Evolutionary conservation across 2,888 invertebrate genomes (phyloP), one percentile per base, ranked within the genome.

Genomic region (Ceraclea dissimilis): DNA sequence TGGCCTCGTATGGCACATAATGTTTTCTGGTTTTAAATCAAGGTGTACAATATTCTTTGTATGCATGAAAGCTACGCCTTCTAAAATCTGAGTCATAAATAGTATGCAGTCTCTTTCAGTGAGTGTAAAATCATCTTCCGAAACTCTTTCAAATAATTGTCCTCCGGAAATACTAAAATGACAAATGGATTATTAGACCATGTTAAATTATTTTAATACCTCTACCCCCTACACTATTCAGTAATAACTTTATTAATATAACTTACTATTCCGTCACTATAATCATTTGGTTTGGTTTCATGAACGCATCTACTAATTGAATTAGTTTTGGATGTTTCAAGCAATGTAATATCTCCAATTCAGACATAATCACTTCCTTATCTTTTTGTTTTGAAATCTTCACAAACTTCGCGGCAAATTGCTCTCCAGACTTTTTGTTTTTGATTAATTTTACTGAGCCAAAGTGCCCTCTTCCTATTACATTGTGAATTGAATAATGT

Each of bases 21-120:
- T 93, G 70, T 97, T 97, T 72, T 96, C 96, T 0, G 96, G 95
- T 82, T 96, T 96, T 59, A 96, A 73, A 71, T 96, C 95, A 63
- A 96, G 74, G 72, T 96, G 96, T 44, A 93, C 88, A 58, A 96
- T 83, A 62, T 83, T 84, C 66, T 85, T 83, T 19, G 79, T 75
- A 70, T 96, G 96, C 84, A 97, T 90, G 68, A 93, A 96, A 51
- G 83, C 81, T 2, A 95, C 88, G 1, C 92, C 96, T 67, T 92
- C 90, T 71, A 93, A 93, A 50, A 95, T 92, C 72, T 96, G 95
- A 44, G 88, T 79, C 75, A 93, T 83, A 69, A 96, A 96, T 58
- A 90, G 78, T 57, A 92, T 83, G 66, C 88, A 85, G 69, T 82
- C 76, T 2, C 67, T 67, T 60, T 71, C 71, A 17, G 63, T 93